A percentile compares a stretch with the other conserved stretches of the same genome.
Evolutionary conservation across 1,140 invertebrate species (phyloP).

Genomic region (Drosophila dunni): DNA sequence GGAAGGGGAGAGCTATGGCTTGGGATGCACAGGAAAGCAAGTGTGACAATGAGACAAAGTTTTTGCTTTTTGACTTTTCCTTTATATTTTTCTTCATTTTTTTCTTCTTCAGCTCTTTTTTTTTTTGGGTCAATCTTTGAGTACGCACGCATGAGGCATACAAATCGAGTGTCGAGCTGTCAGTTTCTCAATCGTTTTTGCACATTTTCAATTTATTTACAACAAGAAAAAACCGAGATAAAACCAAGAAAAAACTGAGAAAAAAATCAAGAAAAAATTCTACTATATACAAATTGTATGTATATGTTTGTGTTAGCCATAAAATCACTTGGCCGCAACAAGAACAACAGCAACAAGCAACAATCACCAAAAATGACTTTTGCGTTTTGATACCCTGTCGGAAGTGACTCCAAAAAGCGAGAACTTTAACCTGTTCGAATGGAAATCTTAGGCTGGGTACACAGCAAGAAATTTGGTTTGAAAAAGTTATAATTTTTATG

Average conservation of each 20-base stretch:
- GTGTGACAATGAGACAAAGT: slow-evolving; percentile 25
- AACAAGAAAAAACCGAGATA: slow-evolving; percentile 22
- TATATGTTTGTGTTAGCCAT: slow-evolving; percentile 53
- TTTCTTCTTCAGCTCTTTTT: neutral
- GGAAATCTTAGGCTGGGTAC: too few relatives aligned
- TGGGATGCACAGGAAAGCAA: slow-evolving; percentile 1
- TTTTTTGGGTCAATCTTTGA: slow-evolving; percentile 10
- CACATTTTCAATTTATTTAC: slow-evolving; percentile 65
- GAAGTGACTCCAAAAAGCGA: neutral
- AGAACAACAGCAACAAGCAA: slow-evolving; percentile 27
- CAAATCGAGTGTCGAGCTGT: slow-evolving; percentile 58
- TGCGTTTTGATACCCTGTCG: slow-evolving; percentile 24
- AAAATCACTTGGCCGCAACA: slow-evolving; percentile 47
- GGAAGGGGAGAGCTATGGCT: neutral
- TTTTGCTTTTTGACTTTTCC: slow-evolving; percentile 6
- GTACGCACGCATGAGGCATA: slow-evolving; percentile 62
- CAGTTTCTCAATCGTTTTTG: slow-evolving; percentile 27
- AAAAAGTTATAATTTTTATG: too few relatives aligned
- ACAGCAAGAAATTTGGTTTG: too few relatives aligned
- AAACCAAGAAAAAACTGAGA: slow-evolving; percentile 1
- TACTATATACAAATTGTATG: slow-evolving; percentile 15
- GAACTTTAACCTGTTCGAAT: too few relatives aligned
- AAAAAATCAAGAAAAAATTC: neutral
- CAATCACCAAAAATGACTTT: slow-evolving; percentile 42
- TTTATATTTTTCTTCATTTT: too few relatives aligned